Base-by-base conservation (phyloP, 1,140 invertebrate species). In the Drosophila athabasca region DNA sequence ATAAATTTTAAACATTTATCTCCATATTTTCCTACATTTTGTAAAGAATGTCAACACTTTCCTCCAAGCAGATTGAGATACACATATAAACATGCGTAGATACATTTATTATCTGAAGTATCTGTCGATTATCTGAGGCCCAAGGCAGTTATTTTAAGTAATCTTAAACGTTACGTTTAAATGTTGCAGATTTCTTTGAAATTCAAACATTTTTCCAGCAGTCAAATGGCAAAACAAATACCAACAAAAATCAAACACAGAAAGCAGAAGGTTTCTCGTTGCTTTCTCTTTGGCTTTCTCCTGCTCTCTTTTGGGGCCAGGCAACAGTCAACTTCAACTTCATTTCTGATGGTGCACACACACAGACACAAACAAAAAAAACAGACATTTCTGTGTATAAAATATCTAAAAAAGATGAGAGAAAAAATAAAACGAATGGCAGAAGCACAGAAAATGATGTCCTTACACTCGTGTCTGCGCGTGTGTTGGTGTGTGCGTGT, bases 261-360 rank as follows among this genome's bases (percentile, higher is more conserved):
- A n/a, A 22, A 31, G 19, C 60, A 55, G 48, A 31, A 26, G 59
- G 9, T 39, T 39, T 35, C 9, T 35, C 9, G 11, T 3, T 0
- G 4, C 35, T 39, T 39, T 9, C 17, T 44, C 22, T 17, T 43
- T 46, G 7, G 11, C 44, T 22, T 44, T 43, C 6, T 6, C 35
- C 66, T 15, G 49, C 15, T 69, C 13, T n/a, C 24, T 44, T 69
- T 53, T 69, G 41, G 17, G 0, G 17, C 17, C 17, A 19, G 69
- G 72, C 75, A 77, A 76, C 57, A 74, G 70, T 79, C 79, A 83
- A 83, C 60, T 83, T 82, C 79, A 74, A 65, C 74, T 75, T 83
- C 81, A 79, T 79, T 82, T 39, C 78, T 83, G 74, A 82, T 82
- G 69, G 69, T n/a, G n/a, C 24, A 17, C 7, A 35, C 35, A 31